Base-by-base conservation (phyloP, 2,888 invertebrate genomes). In the Andrena fulva region DNA sequence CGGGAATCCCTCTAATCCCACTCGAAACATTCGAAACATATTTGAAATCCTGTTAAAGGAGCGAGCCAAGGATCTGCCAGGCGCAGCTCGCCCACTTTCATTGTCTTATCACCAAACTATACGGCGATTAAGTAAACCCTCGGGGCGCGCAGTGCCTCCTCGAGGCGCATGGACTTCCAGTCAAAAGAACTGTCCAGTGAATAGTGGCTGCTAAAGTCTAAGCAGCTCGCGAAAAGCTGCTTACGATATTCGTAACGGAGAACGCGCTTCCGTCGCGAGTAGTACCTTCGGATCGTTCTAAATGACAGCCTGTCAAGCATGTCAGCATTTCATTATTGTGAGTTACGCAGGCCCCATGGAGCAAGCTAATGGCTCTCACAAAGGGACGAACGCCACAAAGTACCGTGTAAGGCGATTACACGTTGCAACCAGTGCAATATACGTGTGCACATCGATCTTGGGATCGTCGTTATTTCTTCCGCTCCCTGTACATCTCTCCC, bases 211-310 rank as follows among this genome's bases (percentile, higher is more conserved):
- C 83, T 87, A 85, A 84, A 84, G 84, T 80, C 76, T 88, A 88
- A 88, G 88, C 88, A 84, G 88, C 88, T 88, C 87, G 80, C 29
- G 67, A 20, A 87, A 88, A 88, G 88, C 88, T 80, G 84, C 87
- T 88, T 88, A 88, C 88, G 83, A 87, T 87, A 88, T 81, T 85
- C 74, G 78, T 72, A 81, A 88, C 79, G 85, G 80, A 80, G 80
- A 80, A 76, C 77, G 52, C 31, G 73, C 56, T 52, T 27, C 8
- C 33, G 48, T 8, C 24, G 20, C 33, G 63, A 67, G 67, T 52
- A 52, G 20, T 70, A 52, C 54, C 56, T 63, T 27, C 74, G 54
- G 68, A 35, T 77, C 60, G 16, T 72, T 56, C 75, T 76, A 87
- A 87, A 88, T 84, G 88, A 82, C 84, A 84, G 77, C 72, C 75